Conservation (phyloP, 2,797 vertebrate species). For the Schizothorax lantsangensis region DNA sequence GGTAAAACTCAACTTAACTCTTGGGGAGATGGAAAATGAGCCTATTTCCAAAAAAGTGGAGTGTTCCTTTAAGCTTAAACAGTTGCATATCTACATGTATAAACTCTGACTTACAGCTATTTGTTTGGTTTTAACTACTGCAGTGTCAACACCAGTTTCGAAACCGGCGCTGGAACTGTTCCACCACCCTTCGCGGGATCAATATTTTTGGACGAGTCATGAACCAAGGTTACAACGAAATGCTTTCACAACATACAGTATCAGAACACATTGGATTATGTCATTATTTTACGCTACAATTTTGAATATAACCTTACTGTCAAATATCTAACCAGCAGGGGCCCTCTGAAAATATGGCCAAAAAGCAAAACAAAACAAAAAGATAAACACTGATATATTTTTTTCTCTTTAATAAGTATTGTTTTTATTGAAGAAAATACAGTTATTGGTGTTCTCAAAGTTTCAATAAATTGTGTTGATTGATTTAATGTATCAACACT, state of each 20-base stretch:
- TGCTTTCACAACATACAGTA: conserved; percentile 6
- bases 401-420: too few species aligned
- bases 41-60: too few species aligned
- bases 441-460: too few species aligned
- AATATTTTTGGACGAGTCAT: conserved; percentile 81
- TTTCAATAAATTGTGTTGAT: neutral
- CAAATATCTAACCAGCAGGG: neutral
- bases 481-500: neutral
- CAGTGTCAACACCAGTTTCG: conserved; percentile 84
- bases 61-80: neutral
- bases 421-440: too few species aligned
- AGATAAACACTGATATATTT: too few species aligned
- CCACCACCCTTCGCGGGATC: conserved; percentile 81
- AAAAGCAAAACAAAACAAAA: too few species aligned
- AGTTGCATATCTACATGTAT: neutral
- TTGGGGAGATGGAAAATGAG: too few species aligned
- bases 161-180: conserved; percentile 82
- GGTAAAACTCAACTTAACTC: too few species aligned
- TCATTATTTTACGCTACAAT: neutral
- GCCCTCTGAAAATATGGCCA: neutral
- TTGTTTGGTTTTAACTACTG: conserved; percentile 16
- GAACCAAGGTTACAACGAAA: conserved; percentile 76
- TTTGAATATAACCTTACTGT: neutral
- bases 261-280: neutral
- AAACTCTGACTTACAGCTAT: neutral